Base-by-base conservation (phyloP, 1,140 invertebrate species). In the Octopus sinensis region DNA sequence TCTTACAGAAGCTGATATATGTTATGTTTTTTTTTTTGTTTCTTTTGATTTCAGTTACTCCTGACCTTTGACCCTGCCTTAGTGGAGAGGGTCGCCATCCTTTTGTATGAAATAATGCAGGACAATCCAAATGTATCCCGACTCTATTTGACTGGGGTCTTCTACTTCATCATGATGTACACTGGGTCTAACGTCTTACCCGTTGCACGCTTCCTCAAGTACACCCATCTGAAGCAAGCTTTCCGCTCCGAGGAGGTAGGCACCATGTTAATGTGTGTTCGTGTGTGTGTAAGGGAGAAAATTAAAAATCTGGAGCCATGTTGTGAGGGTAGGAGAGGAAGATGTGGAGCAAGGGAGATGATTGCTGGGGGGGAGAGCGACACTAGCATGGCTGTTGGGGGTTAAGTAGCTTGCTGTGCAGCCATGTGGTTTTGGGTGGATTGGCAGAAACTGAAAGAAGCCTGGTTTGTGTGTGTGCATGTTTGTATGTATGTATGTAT, bases 121-220 rank as follows among this genome's bases (percentile, higher is more conserved):
- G 98, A 99, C 90, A 99, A 99, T 92, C 96, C 97, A 1, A 94
- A 95, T 86, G 94, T 99, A 86, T 95, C 97, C 0, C 96, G 97
- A 87, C 92, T 99, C 17, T 99, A 99, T 90, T 92, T 97, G 78
- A 97, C 96, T 0, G 98, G 98, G 7, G 94, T 98, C 10, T 99
- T 99, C 91, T 99, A 96, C 91, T 99, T 99, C 90, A 98, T 99
- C 91, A 93, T 99, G 73, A 97, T 99, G 96, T 99, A 99, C 90
- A 99, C 96, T 10, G 98, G 98, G 9, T 99, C 97, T 5, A 99
- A 99, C 89, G 94, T 99, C 53, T 91, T 99, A 76, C 98, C 98
- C 0, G 95, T 99, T 81, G 98, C 97, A 0, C 93, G 94, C 85
- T 97, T 99, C 89, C 92, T 99, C 43, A 94, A 98, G 87, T 92